These are phyloP conservation scores for Rhingia campestris DNA, from an alignment of 2,888 invertebrate genomes.

Conservation along the genomic window DNA sequence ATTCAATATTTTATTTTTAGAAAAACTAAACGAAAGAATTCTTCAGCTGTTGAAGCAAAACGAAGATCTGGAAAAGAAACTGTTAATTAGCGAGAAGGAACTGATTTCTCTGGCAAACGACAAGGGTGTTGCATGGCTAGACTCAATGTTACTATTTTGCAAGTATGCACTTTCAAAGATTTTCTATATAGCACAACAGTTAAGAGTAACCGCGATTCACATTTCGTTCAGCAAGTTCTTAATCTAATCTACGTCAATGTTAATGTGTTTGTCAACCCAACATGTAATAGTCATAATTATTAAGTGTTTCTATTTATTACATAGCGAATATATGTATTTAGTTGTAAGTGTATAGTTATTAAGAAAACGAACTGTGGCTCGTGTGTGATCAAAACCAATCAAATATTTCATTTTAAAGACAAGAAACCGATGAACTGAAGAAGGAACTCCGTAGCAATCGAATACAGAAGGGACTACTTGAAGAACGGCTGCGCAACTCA, in stretches of 20 bases:
- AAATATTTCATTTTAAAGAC: slow-evolving; percentile 78
- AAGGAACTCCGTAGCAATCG: slow-evolving; percentile 79
- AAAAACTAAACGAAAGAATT: slow-evolving; percentile 80
- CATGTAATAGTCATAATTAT: slow-evolving; percentile 43
- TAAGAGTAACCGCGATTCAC: slow-evolving; percentile 58
- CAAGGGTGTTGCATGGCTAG: slow-evolving; percentile 81
- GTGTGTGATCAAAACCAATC: slow-evolving; percentile 51
- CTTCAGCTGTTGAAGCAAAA: slow-evolving; percentile 78
- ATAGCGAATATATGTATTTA: slow-evolving; percentile 39
- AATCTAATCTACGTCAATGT: slow-evolving; percentile 41
- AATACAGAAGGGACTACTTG: slow-evolving; percentile 80
- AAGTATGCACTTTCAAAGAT: slow-evolving; percentile 79
- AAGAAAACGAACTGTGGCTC: slow-evolving; percentile 22
- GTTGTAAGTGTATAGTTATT: slow-evolving; percentile 40
- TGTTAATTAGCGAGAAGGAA: slow-evolving; percentile 78
- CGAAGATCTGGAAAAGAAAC: slow-evolving; percentile 78
- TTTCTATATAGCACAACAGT: slow-evolving; percentile 66
- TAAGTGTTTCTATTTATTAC: slow-evolving; percentile 60
- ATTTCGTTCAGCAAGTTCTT: slow-evolving; percentile 62
- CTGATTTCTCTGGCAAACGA: slow-evolving; percentile 79
- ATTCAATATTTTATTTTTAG: slow-evolving; percentile 73
- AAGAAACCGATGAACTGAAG: slow-evolving; percentile 81
- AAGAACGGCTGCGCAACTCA: slow-evolving; percentile 79
- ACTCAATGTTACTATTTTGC: slow-evolving; percentile 82
- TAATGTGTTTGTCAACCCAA: slow-evolving; percentile 26